Base-by-base conservation (phyloP, 2,797 vertebrate species). In the Acrossocheilus fasciatus region DNA sequence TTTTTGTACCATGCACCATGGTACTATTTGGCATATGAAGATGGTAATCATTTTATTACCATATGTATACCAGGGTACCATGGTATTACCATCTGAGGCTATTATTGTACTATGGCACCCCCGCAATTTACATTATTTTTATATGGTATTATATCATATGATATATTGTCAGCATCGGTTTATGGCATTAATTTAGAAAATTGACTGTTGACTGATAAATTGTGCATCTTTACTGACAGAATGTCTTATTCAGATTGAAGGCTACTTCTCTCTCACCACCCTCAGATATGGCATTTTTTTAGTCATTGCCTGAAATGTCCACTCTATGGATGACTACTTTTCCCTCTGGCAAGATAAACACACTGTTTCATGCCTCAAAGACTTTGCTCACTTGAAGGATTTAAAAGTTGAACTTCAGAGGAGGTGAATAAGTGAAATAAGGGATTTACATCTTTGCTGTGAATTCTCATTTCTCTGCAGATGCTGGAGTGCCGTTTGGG, bases 401-500 rank as follows among this genome's bases (percentile, higher is more conserved):
- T 86, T 78, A 77, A 75, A 64, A 54, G 79, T 82, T 69, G 26
- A 77, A 78, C 52, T 85, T 69, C 17, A 54, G 74, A 45, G 36
- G 26, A 73, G 68, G 54, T 70, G 75, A 83, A 50, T 45, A 85
- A 83, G 79, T 73, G 39, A 75, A 79, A 36, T 66, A 73, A 62
- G 62, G 77, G n/a, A 50, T 82, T 86, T 79, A 76, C 11, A 9
- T 14, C 70, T 47, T 11, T 52, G 11, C 66, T 47, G 1, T 77
- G 17, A 50, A 18, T 74, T 47, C 50, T 20, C 10, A 26, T 86
- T 73, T 92, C 15, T 87, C 90, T 91, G 80, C 92, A 99, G 98
- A 97, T 47, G 93, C 91, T 41, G 89, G 90, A 17, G 90, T 97
- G 69, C 98, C 98, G 30, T 99, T 97, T 80, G 98, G 97, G 0